Percentiles rank a stretch among this genome's conserved stretches.
These are phyloP conservation scores for Sphaerophoria taeniata DNA, from an alignment of 2,888 invertebrate genomes.

Conservation along the genomic window DNA sequence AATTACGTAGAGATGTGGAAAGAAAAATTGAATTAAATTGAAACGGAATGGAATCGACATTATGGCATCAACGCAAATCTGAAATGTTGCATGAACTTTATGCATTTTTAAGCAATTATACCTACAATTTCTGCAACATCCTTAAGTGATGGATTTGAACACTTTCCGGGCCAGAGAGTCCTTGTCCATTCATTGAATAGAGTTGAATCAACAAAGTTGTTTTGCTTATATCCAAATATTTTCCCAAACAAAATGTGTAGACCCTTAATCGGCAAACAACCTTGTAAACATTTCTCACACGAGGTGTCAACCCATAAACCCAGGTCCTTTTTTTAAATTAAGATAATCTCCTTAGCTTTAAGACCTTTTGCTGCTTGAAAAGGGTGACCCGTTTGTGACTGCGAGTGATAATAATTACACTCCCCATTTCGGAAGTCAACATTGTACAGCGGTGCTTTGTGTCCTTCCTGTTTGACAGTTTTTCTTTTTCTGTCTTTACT, in stretches of 20 bases:
- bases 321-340: neutral
- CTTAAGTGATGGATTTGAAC: too few relatives aligned
- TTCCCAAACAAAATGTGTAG: too few relatives aligned
- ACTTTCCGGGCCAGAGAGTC: too few relatives aligned
- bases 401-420: constrained; percentile 15
- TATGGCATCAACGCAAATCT: neutral
- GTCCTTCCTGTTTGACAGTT: neutral
- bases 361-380: neutral
- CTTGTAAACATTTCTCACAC: too few relatives aligned
- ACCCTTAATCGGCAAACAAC: too few relatives aligned
- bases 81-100: too few relatives aligned
- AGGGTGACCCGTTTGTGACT: constrained; percentile 6
- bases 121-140: too few relatives aligned
- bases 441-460: neutral
- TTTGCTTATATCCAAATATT: too few relatives aligned
- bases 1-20: neutral
- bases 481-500: neutral
- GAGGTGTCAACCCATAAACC: neutral
- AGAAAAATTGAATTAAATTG: constrained; percentile 18
- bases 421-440: neutral
- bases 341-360: constrained; percentile 20
- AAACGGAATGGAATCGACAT: neutral
- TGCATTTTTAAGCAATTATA: too few relatives aligned
- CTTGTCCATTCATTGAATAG: too few relatives aligned
- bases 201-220: too few relatives aligned